Evolutionary conservation across 1,140 invertebrate species (phyloP).

Genomic region (Drosophila parabipectinata): DNA sequence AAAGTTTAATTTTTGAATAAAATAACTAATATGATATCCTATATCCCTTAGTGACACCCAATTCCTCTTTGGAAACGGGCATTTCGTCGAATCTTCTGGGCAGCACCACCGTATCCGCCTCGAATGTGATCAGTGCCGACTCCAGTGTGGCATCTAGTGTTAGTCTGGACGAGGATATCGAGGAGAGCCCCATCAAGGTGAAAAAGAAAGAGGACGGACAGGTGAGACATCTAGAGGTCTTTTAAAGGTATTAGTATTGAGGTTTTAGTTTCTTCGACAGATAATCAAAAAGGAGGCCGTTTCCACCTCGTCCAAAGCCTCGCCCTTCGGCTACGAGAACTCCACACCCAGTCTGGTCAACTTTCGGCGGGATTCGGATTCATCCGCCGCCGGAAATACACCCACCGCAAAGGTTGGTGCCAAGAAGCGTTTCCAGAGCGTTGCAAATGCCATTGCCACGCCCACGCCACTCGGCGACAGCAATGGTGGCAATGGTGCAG

Average conservation of each 20-base stretch:
- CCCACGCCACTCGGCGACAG: constrained; percentile 39
- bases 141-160: constrained; percentile 83
- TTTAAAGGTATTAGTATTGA: neutral
- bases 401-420: constrained; percentile 36
- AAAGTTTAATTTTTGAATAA: neutral
- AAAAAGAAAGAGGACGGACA: constrained; percentile 83
- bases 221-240: constrained; percentile 31
- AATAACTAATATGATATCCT: neutral
- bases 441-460: constrained; percentile 60
- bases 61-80: constrained; percentile 81
- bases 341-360: constrained; percentile 62
- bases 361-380: constrained; percentile 74
- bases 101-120: constrained; percentile 77
- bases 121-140: constrained; percentile 83
- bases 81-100: constrained; percentile 80
- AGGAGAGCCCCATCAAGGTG: constrained; percentile 79
- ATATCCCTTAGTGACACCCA: constrained; percentile 69
- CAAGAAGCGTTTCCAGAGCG: constrained; percentile 70
- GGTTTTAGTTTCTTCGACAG: constrained; percentile 15
- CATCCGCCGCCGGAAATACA: constrained; percentile 41
- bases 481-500: constrained; percentile 22
- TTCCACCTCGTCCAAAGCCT: constrained; percentile 78
- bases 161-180: constrained; percentile 80
- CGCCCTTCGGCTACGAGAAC: constrained; percentile 72
- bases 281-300: constrained; percentile 82